phyloP scores from a whole-genome alignment of 2,888 invertebrate species.

The Danaus chrysippus region DNA sequence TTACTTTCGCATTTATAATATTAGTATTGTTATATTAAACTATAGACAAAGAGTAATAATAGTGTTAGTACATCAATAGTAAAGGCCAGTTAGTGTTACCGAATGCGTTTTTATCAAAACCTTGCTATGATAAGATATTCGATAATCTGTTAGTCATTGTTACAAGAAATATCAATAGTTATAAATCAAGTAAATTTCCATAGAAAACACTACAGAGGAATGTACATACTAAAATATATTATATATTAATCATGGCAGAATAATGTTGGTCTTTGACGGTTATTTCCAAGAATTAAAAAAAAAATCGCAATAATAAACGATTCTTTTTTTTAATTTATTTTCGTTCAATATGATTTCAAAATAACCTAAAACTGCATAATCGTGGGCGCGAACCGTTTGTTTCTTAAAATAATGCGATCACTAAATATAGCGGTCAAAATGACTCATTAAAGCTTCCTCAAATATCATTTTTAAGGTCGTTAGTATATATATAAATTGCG shows the following conservation, averaged over 20 bases:
- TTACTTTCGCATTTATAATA: too few species aligned
- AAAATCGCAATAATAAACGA: neutral
- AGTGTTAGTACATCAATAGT: too few species aligned
- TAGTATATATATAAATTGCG: constrained; percentile 5
- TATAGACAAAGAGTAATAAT: neutral
- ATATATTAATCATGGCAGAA: constrained; percentile 11
- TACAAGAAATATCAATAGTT: constrained; percentile 27
- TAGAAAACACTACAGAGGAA: constrained; percentile 15
- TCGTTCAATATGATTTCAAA: neutral
- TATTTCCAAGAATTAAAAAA: neutral
- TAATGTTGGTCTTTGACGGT: neutral
- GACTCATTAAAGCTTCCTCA: constrained; percentile 20
- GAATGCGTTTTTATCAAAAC: constrained; percentile 41
- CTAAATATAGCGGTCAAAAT: constrained; percentile 23
- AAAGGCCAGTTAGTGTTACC: constrained; percentile 26
- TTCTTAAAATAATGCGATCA: constrained; percentile 19
- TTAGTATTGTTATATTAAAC: neutral
- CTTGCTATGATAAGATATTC: constrained; percentile 39
- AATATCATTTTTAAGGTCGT: constrained; percentile 14
- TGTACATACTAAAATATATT: constrained; percentile 13
- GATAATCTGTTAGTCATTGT: constrained; percentile 30
- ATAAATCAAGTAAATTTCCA: constrained; percentile 11
- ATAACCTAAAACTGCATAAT: neutral
- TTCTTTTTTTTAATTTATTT: neutral
- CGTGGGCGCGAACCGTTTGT: constrained; percentile 15